phyloP scores from a whole-genome alignment of 2,797 vertebrate species.

The Rhinatrema bivittatum region DNA sequence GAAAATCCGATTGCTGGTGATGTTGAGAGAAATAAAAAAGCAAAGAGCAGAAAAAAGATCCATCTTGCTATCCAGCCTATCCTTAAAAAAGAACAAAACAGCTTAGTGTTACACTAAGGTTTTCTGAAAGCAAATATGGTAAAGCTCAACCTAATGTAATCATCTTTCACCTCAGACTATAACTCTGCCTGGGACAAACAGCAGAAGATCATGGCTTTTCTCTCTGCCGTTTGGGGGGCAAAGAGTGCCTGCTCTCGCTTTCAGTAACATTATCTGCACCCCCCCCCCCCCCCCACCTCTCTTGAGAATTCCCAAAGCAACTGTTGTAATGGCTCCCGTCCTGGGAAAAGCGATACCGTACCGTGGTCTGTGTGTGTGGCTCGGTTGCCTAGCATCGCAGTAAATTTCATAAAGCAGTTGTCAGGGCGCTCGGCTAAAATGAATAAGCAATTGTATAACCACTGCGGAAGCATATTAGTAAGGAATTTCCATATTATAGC shows the following conservation, averaged over 20 bases:
- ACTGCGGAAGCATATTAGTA: slow-evolving; percentile 63
- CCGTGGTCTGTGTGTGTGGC: slow-evolving; percentile 38
- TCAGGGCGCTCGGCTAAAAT: slow-evolving; percentile 57
- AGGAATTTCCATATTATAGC: slow-evolving; percentile 82
- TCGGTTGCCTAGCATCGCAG: slow-evolving; percentile 51
- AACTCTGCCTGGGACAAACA: slow-evolving; percentile 12
- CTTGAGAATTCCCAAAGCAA: slow-evolving; percentile 51
- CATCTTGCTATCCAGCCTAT: no score
- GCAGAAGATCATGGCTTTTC: slow-evolving; percentile 20
- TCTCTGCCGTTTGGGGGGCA: slow-evolving; percentile 9
- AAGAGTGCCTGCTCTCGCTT: slow-evolving; percentile 21
- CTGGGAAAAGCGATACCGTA: slow-evolving; percentile 61
- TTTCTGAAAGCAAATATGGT: no score
- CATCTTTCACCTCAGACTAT: no score
- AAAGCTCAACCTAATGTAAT: no score
- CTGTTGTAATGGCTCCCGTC: slow-evolving; percentile 68
- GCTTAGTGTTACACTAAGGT: no score
- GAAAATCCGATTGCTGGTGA: no score
- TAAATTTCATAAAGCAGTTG: slow-evolving; percentile 56
- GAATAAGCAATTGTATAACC: slow-evolving; percentile 75
- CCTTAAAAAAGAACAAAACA: no score
- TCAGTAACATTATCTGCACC: slow-evolving; percentile 41
- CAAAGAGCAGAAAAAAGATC: no score
- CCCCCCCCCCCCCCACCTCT: slow-evolving; percentile 22
- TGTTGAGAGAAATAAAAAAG: no score